Evolutionary conservation across 2,113 vertebrate genomes (phyloP).

Genomic region (Marmota monax): DNA sequence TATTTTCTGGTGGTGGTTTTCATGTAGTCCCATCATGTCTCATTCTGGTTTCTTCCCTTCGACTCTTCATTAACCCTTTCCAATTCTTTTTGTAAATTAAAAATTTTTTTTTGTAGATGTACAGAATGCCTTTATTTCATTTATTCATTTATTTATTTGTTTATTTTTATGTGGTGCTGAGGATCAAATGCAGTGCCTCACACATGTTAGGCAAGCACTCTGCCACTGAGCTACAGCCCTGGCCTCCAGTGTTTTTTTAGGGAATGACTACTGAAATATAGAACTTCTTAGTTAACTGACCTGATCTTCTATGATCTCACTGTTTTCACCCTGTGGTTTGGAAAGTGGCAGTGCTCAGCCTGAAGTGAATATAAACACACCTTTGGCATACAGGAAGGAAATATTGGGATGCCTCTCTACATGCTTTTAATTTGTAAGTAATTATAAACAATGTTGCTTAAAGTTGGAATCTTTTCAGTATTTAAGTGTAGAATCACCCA

Average conservation of each 20-base stretch:
- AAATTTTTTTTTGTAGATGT: too few species aligned
- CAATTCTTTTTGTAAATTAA: too few species aligned
- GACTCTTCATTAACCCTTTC: background rate
- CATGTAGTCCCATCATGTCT: background rate
- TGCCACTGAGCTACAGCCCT: too few species aligned
- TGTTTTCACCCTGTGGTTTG: background rate
- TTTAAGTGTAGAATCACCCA: background rate
- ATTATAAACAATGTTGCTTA: background rate
- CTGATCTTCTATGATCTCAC: background rate
- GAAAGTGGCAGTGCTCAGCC: background rate
- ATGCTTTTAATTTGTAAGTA: background rate
- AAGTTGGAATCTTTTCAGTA: background rate
- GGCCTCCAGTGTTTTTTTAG: background rate
- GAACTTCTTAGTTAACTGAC: background rate
- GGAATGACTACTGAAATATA: background rate
- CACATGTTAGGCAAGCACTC: too few species aligned
- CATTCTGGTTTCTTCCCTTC: background rate
- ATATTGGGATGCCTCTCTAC: background rate
- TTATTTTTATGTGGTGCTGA: too few species aligned
- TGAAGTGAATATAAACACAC: background rate
- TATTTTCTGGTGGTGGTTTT: too few species aligned
- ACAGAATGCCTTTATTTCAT: too few species aligned
- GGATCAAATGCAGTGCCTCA: too few species aligned
- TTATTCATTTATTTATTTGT: too few species aligned
- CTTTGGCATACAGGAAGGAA: background rate